These are phyloP conservation scores for Diaprepes abbreviatus DNA, from an alignment of 2,888 invertebrate species.

Conservation along the genomic window DNA sequence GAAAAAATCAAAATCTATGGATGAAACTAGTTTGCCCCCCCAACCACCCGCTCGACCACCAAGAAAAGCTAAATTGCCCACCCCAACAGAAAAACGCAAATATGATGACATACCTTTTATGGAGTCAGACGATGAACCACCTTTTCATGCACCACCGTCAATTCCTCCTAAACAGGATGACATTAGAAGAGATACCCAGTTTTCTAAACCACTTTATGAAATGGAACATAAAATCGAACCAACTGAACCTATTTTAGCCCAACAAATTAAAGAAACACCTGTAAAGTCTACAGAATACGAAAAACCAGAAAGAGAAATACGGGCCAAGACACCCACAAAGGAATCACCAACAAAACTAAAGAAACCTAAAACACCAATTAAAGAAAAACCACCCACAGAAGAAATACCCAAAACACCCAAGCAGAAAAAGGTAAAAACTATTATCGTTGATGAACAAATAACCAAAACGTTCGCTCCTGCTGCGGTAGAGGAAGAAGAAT, in stretches of 20 bases:
- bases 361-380: constrained; percentile 16
- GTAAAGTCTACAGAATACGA: constrained; percentile 50
- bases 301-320: constrained; percentile 47
- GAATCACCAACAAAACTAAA: constrained; percentile 7
- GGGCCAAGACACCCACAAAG: constrained; percentile 50
- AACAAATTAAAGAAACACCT: constrained; percentile 39
- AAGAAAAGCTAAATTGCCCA: constrained; percentile 62
- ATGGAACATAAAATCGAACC: constrained; percentile 36
- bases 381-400: constrained; percentile 32
- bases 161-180: constrained; percentile 32
- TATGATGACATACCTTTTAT: constrained; percentile 63
- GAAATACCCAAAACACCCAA: constrained; percentile 50
- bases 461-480: constrained; percentile 61
- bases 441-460: constrained; percentile 60
- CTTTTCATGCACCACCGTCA: constrained; percentile 46
- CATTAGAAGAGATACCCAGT: not conserved
- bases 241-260: not conserved
- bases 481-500: constrained; percentile 62
- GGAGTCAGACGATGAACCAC: constrained; percentile 58
- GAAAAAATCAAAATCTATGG: constrained; percentile 54
- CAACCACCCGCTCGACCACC: constrained; percentile 56
- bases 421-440: constrained; percentile 53
- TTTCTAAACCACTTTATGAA: constrained; percentile 21
- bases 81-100: constrained; percentile 58
- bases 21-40: constrained; percentile 52